Conservation (phyloP, 30 jellyfish, hydroid and myxozoan species). For the Pelagia noctiluca region DNA sequence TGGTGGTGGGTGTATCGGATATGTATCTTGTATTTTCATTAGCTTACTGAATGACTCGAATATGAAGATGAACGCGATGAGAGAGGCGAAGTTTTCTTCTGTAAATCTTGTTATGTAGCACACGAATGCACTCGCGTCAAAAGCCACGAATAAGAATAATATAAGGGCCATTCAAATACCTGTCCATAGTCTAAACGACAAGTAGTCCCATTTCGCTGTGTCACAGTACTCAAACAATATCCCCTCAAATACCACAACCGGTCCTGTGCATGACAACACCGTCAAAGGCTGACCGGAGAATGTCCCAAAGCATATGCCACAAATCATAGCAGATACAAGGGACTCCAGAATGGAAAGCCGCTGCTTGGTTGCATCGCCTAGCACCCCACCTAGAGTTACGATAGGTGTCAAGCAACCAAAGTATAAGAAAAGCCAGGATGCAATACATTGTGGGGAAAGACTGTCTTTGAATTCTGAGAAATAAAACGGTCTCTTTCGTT, state of each 20-base stretch:
- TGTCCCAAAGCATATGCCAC: constrained; percentile 65
- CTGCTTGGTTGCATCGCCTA: constrained; percentile 68
- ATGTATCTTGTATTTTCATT: constrained; percentile 37
- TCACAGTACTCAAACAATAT: constrained; percentile 71
- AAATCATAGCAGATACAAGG: constrained; percentile 58
- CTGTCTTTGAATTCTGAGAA: constrained; percentile 57
- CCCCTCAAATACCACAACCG: constrained; percentile 77
- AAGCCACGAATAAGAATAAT: constrained; percentile 61
- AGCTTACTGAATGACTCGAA: constrained; percentile 73
- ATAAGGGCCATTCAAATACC: constrained; percentile 85
- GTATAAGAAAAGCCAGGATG: constrained; percentile 70
- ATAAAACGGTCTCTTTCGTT: constrained; percentile 64
- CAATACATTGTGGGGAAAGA: constrained; percentile 60
- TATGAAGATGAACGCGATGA: constrained; percentile 77
- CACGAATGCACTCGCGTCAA: constrained; percentile 75
- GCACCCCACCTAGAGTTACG: constrained; percentile 74
- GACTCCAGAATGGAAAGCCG: constrained; percentile 72
- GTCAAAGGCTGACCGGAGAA: constrained; percentile 95
- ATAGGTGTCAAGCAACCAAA: constrained; percentile 75
- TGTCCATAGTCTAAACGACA: constrained; percentile 90
- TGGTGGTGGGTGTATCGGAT: constrained; percentile 68
- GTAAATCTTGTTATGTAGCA: constrained; percentile 90
- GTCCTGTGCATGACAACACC: constrained; percentile 80
- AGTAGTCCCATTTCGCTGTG: constrained; percentile 63
- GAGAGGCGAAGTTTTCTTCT: constrained; percentile 78